Conservation (phyloP, 2,113 vertebrate species). For the Rhombomys opimus region DNA sequence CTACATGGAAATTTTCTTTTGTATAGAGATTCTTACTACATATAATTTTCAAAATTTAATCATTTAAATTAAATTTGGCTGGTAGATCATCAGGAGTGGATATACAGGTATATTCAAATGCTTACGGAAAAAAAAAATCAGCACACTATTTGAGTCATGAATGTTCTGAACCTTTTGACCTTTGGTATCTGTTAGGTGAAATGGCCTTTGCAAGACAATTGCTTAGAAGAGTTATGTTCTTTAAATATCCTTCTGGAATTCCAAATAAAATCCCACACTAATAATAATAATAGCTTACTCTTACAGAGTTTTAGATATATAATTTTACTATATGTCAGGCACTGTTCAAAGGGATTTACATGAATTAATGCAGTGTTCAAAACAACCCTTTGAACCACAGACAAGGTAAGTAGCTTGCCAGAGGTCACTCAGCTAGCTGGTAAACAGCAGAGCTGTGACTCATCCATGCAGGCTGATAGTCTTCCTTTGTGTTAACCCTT, state of each 20-base stretch:
- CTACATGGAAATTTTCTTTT: neutral
- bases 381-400: constrained; percentile 46
- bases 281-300: neutral
- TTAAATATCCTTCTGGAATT: constrained; percentile 51
- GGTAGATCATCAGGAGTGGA: constrained; percentile 45
- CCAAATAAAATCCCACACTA: constrained; percentile 12
- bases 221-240: constrained; percentile 54
- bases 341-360: constrained; percentile 40
- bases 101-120: constrained; percentile 49
- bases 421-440: constrained; percentile 19
- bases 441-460: constrained; percentile 54
- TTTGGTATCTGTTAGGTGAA: constrained; percentile 49
- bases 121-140: constrained; percentile 43
- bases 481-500: constrained; percentile 7
- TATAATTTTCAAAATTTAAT: constrained; percentile 52
- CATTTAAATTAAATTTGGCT: constrained; percentile 62
- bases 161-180: constrained; percentile 51
- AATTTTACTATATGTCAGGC: neutral
- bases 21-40: constrained; percentile 14
- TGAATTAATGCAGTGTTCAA: constrained; percentile 58
- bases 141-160: constrained; percentile 49
- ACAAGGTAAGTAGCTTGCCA: constrained; percentile 37
- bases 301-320: neutral
- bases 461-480: neutral
- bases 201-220: constrained; percentile 53